Conservation (phyloP, 2,113 vertebrate species). For the Strix uralensis region DNA sequence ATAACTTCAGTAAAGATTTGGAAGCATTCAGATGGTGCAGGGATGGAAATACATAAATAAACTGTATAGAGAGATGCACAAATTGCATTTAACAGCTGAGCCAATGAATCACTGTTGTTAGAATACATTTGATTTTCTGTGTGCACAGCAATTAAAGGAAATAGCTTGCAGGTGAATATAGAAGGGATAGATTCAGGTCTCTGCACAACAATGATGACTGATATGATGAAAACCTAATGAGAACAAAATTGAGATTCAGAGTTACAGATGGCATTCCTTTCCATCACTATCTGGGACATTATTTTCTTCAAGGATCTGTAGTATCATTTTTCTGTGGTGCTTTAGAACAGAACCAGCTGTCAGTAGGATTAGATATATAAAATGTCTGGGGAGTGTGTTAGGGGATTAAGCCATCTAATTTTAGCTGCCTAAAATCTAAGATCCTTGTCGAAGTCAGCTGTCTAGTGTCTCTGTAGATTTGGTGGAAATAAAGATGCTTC, state of each 20-base stretch:
- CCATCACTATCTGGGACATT: constrained; percentile 1
- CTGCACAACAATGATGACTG: constrained; percentile 22
- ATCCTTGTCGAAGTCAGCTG: not conserved
- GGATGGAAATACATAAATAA: constrained; percentile 13
- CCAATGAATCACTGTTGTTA: constrained; percentile 55
- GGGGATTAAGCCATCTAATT: constrained; percentile 1
- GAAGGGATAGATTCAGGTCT: constrained; percentile 39
- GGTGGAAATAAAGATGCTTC: not conserved
- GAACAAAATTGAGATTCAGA: constrained; percentile 51
- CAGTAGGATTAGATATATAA: not conserved
- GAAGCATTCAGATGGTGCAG: constrained; percentile 25
- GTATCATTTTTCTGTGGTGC: not conserved
- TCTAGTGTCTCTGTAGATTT: not conserved
- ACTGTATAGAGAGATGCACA: constrained; percentile 5
- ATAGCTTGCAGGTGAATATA: constrained; percentile 62
- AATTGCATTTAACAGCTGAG: constrained; percentile 51
- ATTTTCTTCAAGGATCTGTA: constrained; percentile 46
- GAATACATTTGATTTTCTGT: constrained; percentile 59
- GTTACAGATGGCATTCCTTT: constrained; percentile 52
- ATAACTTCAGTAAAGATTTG: not conserved
- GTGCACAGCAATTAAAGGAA: constrained; percentile 46
- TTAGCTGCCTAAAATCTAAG: constrained; percentile 6
- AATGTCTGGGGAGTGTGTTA: not conserved
- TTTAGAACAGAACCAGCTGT: constrained; percentile 42
- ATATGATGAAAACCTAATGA: constrained; percentile 56